Percentiles rank a stretch among this genome's conserved stretches.
Evolutionary conservation across 1,140 invertebrate species (phyloP).

Genomic region (Papilio polyxenes): DNA sequence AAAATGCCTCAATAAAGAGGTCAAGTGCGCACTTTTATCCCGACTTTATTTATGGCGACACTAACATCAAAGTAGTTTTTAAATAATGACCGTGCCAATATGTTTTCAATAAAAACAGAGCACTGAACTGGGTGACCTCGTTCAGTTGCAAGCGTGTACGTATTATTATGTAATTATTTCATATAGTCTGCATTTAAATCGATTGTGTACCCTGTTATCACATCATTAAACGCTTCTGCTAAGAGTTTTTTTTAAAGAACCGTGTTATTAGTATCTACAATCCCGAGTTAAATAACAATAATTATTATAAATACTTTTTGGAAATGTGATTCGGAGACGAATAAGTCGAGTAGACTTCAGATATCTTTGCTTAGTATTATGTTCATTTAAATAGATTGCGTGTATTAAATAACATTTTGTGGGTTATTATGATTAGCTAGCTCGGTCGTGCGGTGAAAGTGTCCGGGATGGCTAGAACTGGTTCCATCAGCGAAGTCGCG

Average conservation of each 20-base stretch:
- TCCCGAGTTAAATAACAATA: too few species aligned
- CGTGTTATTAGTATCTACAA: background rate
- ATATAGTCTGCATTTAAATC: background rate
- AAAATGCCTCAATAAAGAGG: slow-evolving; percentile 60
- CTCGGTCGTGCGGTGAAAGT: slow-evolving; percentile 58
- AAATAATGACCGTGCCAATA: slow-evolving; percentile 37
- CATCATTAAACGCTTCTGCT: background rate
- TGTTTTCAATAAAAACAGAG: slow-evolving; percentile 30
- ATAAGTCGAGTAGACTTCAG: background rate
- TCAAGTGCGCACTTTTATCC: slow-evolving; percentile 58
- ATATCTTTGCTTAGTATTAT: background rate
- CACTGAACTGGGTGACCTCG: slow-evolving; percentile 38
- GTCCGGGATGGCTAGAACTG: slow-evolving; percentile 53
- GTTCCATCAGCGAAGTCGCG: slow-evolving; percentile 43
- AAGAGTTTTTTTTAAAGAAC: background rate
- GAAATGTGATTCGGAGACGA: background rate
- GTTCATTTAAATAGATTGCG: slow-evolving; percentile 18
- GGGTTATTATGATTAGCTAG: slow-evolving; percentile 50
- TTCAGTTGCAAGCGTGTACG: slow-evolving; percentile 18
- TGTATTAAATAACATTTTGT: slow-evolving; percentile 51
- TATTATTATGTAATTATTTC: slow-evolving; percentile 34
- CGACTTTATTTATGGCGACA: slow-evolving; percentile 46
- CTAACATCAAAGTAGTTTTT: slow-evolving; percentile 44
- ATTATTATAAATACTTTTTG: too few species aligned
- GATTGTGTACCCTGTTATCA: background rate